Evolutionary conservation across 2,888 invertebrate genomes (phyloP), one percentile per base, ranked within the genome.

Genomic region (Pterobdella sp.): DNA sequence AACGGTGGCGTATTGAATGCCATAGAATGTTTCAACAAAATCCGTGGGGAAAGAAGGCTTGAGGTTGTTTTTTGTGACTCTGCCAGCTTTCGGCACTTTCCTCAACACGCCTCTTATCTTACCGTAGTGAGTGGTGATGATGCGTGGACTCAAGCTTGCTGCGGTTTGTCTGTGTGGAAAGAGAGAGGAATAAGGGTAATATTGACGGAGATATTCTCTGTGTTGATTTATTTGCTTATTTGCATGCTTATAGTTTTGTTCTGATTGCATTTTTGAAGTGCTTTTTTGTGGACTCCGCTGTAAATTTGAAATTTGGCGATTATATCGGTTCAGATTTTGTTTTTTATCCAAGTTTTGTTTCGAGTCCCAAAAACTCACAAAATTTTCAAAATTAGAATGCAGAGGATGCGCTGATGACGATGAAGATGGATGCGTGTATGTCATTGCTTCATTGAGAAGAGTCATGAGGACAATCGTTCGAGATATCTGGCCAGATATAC

Each of bases 1-100:
- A 32, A 95, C 91, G 68, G 93, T 92, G 36, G 94, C 95, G 84
- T 95, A 96, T 3, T 94, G 94, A 75, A 96, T 90, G 0, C 92
- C 92, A 31, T 90, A 88, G 85, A 92, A 93, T 79, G 90, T 91
- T 84, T 92, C 94, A 29, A 95, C 94, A 1, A 90, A 88, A 14
- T 77, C 77, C 0, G 82, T 78, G 70, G 79, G 76, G 49, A 77
- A 77, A 73, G 77, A 72, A 4, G 75, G 74, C 26, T 75, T 70
- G 34, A 65, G 75, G 29, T 31, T 63, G 49, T 64, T 26, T 49
- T 31, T 49, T 26, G 69, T 69, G 42, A 69, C 52, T 26, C 37
- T 69, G 29, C 69, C 69, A 0, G 69, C 49, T 49, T 42, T 37
- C 22, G 69, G 69, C 26, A 49, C 69, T 26, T 70, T 76, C 29